These are phyloP conservation scores for Pan paniscus DNA, from an alignment of 2,113 vertebrate species.

Conservation along the genomic window DNA sequence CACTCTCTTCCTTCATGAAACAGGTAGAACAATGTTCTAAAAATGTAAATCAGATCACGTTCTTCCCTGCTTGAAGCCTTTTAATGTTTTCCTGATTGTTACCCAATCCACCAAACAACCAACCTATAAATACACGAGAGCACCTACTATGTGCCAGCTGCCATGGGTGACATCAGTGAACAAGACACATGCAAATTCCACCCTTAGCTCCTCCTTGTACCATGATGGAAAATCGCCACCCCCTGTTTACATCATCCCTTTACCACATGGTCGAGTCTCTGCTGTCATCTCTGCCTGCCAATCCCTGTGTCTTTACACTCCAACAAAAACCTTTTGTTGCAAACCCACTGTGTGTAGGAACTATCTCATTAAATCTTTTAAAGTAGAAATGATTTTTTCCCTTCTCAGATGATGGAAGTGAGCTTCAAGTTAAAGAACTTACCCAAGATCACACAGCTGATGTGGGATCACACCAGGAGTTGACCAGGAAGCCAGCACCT, in stretches of 20 bases:
- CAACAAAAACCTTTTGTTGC: neutral
- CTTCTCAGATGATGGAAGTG: neutral
- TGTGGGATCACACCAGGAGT: too few species aligned
- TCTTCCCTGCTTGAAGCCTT: neutral
- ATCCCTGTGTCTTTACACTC: neutral
- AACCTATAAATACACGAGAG: neutral
- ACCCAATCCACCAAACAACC: neutral
- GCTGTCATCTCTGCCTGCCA: neutral
- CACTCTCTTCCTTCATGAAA: neutral
- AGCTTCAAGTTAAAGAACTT: neutral
- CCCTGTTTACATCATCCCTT: neutral
- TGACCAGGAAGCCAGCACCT: neutral
- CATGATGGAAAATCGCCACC: neutral
- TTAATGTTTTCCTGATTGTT: neutral
- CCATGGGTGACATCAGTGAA: neutral
- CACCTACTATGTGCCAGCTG: neutral
- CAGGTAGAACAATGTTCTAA: neutral
- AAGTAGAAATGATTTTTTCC: neutral
- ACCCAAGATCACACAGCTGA: neutral
- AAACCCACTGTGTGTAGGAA: neutral
- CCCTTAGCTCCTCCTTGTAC: neutral
- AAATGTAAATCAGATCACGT: neutral
- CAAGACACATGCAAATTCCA: accelerated
- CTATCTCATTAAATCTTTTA: neutral
- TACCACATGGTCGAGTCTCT: neutral